A percentile compares a stretch with the other conserved stretches of the same genome.
Conservation (phyloP, 2,888 invertebrate species). For the Sphaerophoria rueppellii region DNA sequence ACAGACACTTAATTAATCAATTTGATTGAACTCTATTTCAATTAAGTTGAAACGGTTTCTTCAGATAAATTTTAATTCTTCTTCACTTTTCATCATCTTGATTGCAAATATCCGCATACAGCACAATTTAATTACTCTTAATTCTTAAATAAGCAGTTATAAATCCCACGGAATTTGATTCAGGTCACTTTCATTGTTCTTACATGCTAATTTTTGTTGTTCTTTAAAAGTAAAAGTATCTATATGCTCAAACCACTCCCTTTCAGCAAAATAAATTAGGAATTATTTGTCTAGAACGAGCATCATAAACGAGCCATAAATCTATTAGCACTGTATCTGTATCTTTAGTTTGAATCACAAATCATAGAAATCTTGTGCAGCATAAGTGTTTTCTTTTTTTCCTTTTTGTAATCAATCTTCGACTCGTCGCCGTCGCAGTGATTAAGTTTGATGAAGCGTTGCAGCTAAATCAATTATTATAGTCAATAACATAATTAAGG, state of each 20-base stretch:
- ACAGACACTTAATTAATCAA: constrained; percentile 30
- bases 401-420: constrained; percentile 42
- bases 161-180: constrained; percentile 52
- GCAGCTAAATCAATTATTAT: constrained; percentile 43
- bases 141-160: constrained; percentile 48
- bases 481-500: constrained; percentile 37
- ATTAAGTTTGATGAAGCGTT: constrained; percentile 15
- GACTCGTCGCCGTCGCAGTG: background rate
- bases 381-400: background rate
- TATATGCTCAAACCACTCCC: constrained; percentile 48
- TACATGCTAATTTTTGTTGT: constrained; percentile 52
- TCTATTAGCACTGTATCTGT: constrained; percentile 1
- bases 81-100: constrained; percentile 19
- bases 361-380: background rate
- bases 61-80: background rate
- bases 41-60: constrained; percentile 18
- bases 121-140: constrained; percentile 60
- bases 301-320: background rate
- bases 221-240: constrained; percentile 12
- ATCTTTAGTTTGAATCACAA: constrained; percentile 42
- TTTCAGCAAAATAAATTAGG: constrained; percentile 54
- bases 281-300: constrained; percentile 21
- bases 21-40: constrained; percentile 30
- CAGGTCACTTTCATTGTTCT: constrained; percentile 70
- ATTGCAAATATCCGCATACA: constrained; percentile 65